Evolutionary conservation across 2,113 vertebrate genomes (phyloP).

Genomic region (Pantherophis guttatus): DNA sequence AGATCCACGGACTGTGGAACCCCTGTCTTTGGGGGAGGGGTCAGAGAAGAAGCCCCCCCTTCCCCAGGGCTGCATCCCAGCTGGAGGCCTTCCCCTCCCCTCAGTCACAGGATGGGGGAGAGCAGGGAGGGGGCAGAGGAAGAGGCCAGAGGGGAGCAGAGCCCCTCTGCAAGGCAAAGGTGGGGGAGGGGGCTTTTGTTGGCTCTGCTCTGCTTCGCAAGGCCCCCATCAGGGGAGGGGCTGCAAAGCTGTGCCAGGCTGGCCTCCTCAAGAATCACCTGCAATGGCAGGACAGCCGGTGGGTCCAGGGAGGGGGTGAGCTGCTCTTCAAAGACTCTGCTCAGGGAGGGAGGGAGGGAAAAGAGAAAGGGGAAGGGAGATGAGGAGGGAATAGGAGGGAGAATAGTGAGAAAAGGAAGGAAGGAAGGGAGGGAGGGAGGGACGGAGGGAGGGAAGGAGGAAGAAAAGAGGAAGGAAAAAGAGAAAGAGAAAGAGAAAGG

Average conservation of each 20-base stretch:
- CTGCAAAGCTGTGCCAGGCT: not conserved
- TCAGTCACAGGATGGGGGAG: too few species aligned
- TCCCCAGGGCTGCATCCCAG: not conserved
- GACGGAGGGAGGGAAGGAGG: not conserved
- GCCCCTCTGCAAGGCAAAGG: constrained; percentile 3
- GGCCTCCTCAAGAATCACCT: not conserved
- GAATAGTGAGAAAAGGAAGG: too few species aligned
- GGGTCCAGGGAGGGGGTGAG: not conserved
- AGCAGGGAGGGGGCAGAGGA: not conserved
- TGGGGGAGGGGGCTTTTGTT: too few species aligned
- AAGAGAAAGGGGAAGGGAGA: too few species aligned
- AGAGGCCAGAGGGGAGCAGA: not conserved
- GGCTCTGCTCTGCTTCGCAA: not conserved
- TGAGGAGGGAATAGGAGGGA: too few species aligned
- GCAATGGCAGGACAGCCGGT: not conserved
- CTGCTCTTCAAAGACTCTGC: not conserved
- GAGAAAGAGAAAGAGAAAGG: not conserved
- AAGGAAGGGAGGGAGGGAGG: fast-evolving
- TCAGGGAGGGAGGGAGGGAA: not conserved
- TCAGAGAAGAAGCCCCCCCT: not conserved
- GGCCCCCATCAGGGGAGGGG: not conserved
- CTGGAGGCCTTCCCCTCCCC: too few species aligned
- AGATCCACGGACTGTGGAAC: not conserved
- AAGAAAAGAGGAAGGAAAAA: not conserved
- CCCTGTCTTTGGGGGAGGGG: not conserved